Conservation (phyloP, 2,797 vertebrate genomes). For the Mormyrus hasselquistii region DNA sequence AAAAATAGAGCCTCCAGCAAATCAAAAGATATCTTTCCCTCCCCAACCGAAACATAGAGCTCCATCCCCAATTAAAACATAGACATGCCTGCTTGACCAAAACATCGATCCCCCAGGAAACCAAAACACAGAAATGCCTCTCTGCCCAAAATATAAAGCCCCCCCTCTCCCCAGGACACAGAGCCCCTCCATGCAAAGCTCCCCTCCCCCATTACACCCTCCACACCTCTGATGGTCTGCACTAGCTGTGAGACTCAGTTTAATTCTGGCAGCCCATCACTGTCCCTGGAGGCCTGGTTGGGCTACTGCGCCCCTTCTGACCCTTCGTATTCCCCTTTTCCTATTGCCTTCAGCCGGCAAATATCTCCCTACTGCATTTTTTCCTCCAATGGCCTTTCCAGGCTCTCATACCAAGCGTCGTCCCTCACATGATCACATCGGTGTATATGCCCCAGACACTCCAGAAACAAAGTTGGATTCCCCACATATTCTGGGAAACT, state of each 20-base stretch:
- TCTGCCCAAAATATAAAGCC: neutral
- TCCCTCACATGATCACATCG: neutral
- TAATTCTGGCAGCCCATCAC: neutral
- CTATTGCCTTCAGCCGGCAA: neutral
- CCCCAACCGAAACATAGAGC: neutral
- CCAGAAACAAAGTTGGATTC: neutral
- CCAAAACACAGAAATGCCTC: neutral
- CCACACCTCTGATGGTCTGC: neutral
- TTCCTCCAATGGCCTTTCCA: neutral
- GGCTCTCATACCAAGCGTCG: neutral
- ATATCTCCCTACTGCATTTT: neutral
- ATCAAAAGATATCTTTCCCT: neutral
- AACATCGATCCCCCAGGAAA: neutral
- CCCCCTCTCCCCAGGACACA: neutral
- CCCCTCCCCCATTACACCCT: neutral
- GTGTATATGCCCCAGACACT: neutral
- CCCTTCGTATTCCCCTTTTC: neutral
- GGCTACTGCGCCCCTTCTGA: neutral
- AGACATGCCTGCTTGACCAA: neutral
- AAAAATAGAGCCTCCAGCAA: neutral
- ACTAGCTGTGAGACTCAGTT: neutral
- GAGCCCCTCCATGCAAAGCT: neutral
- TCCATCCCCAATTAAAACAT: neutral
- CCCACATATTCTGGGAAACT: neutral
- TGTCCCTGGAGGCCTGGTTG: neutral